Evolutionary conservation across 1,140 invertebrate species (phyloP).

Genomic region (Cotesia vestalis): DNA sequence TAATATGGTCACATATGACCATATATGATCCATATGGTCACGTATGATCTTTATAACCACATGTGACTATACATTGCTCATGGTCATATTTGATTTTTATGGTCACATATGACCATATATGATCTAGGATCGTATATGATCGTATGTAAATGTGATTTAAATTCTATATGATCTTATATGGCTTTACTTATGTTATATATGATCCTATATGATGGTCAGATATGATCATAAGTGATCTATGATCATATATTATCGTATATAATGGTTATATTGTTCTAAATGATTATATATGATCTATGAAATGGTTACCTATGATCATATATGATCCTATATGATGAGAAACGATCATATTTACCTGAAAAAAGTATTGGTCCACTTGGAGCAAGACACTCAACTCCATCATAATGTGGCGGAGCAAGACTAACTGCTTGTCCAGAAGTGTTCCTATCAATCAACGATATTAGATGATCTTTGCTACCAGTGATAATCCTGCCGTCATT

Average conservation of each 20-base stretch:
- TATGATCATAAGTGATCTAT: no score
- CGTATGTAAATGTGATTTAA: no score
- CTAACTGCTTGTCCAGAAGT: constrained; percentile 74
- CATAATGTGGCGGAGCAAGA: constrained; percentile 89
- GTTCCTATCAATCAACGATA: constrained; percentile 66
- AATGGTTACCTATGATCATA: neutral
- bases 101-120: no score
- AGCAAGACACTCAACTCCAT: constrained; percentile 86
- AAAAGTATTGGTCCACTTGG: constrained; percentile 75
- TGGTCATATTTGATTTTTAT: no score
- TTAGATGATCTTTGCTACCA: constrained; percentile 90
- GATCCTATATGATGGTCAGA: no score
- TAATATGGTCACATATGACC: no score
- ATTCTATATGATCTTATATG: no score
- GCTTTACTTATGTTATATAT: no score
- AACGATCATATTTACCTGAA: constrained; percentile 68
- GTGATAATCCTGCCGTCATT: constrained; percentile 77
- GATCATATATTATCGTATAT: neutral
- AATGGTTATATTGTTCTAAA: neutral
- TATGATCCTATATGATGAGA: neutral
- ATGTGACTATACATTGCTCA: no score
- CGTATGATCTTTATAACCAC: no score
- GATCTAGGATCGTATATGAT: no score
- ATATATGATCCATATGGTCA: no score
- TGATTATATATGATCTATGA: neutral